Evolutionary conservation across 2,113 vertebrate genomes (phyloP), one percentile per base, ranked within the genome.

Genomic region (Manacus vitellinus): DNA sequence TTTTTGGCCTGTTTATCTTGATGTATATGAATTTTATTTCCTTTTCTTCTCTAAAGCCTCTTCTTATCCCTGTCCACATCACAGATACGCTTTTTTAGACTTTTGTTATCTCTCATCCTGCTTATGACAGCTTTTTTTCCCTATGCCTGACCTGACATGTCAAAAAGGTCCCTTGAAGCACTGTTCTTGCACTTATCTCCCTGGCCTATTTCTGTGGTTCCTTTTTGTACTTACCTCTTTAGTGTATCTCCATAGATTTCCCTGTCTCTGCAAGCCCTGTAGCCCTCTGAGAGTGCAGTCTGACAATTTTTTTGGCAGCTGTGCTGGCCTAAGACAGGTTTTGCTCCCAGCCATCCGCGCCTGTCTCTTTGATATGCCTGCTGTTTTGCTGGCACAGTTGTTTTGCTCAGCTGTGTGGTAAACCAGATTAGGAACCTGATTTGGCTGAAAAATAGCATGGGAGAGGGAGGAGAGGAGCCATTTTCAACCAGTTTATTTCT

Each of bases 241-340:
- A 78, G 89, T 67, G 8, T 79, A 72, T 88, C 77, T 91, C 82
- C 74, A 14, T 51, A 76, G 87, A 89, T 85, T 88, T 79, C 71
- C 55, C 82, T 92, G 66, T 79, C 81, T 96, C 88, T 23, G 21
- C 58, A 92, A 96, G 91, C 43, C 72, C 79, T 84, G n/a, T 84
- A 74, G 55, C 72, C 83, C 65, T 91, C 44, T 39, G 52, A 91
- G 79, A 84, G 61, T 27, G 51, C 61, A 67, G 72, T 71, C 44
- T 81, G 79, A 92, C 79, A 77, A 68, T 86, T 84, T 85, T 94
- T 95, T 93, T 95, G 93, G 88, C 85, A 90, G 95, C 78, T 93
- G 37, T 76, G 71, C 80, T 94, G 72, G 55, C 33, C 80, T 89
- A 84, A 81, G 76, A 70, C 75, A 74, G 55, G 70, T 80, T 91